Evolutionary conservation across 1,140 invertebrate genomes (phyloP), one percentile per base, ranked within the genome.

Genomic region (Drosophila miranda): DNA sequence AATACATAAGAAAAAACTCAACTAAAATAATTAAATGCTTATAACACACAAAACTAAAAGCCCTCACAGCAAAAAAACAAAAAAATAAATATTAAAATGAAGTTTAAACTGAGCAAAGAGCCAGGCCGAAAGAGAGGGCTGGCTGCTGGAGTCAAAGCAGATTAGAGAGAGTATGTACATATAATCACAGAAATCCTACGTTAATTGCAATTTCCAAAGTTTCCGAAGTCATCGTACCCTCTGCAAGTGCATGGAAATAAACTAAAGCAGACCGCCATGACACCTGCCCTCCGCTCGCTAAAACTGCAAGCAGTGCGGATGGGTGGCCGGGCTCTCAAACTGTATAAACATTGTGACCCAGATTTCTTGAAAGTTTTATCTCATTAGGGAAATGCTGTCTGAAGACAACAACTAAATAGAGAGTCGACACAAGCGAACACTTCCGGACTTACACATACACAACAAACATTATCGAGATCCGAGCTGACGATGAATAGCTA

Each of bases 1-100:
- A 82, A 83, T 71, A 83, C 64, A 56, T 38, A 49, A 46, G 57
- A 58, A 19, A 30, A 42, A 49, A 48, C 34, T 69, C 28, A 76
- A 66, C 63, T 74, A 49, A 83, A 66, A 83, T 79, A 75, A 75
- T 67, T 75, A 54, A 75, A 75, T 68, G 9, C 13, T 53, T 62
- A 61, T 61, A 70, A 73, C 51, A 74, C 26, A 78, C 52, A 46
- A 63, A 61, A 63, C 76, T 61, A 76, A 55, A 45, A 58, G 46
- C 34, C 16, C 30, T 23, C 30, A 11, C 14, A 4, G 4, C n/a
- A 21, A 51, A 16, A 6, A 14, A 8, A 51, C 1, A 19, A 19
- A 19, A 19, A 19, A 19, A 19, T 19, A 16, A 19, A 48, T 19
- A 19, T 19, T 2, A 71, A 21, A 26, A 26, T 0, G 6, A 5